These are phyloP conservation scores for Pollicipes pollicipes DNA, from an alignment of 1,140 invertebrate genomes.

Conservation along the genomic window DNA sequence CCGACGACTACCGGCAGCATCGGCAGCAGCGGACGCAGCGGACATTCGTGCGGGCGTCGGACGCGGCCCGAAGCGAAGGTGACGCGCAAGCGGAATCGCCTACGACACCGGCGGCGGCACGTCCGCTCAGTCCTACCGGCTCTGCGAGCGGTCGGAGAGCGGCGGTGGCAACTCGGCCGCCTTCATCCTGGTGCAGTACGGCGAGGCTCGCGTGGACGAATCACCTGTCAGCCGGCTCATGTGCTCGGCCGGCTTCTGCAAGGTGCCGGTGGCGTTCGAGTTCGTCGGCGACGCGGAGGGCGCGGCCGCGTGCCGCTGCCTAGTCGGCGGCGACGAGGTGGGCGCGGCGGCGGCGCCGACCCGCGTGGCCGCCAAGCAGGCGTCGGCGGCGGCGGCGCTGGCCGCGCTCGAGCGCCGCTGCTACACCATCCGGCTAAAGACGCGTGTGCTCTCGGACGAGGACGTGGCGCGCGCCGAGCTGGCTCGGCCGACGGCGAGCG, in stretches of 20 bases:
- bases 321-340: neutral
- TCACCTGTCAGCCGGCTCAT: neutral
- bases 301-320: neutral
- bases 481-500: neutral
- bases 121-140: neutral
- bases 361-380: neutral
- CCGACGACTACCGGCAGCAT: slow-evolving; percentile 32
- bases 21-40: slow-evolving; percentile 46
- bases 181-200: neutral
- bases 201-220: neutral
- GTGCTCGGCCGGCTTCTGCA: neutral
- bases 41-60: slow-evolving; percentile 56
- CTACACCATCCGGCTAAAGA: neutral
- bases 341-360: too few relatives aligned
- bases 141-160: neutral
- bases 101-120: neutral
- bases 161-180: neutral
- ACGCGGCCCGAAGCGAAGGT: slow-evolving; percentile 52
- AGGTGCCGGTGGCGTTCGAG: neutral
- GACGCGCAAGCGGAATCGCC: slow-evolving; percentile 20
- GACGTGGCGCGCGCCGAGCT: neutral
- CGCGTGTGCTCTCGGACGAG: neutral
- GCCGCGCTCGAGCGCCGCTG: neutral
- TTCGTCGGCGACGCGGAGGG: neutral
- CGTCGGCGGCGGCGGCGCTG: neutral